Conservation (phyloP, 2,888 invertebrate species). For the Athalia rosae region DNA sequence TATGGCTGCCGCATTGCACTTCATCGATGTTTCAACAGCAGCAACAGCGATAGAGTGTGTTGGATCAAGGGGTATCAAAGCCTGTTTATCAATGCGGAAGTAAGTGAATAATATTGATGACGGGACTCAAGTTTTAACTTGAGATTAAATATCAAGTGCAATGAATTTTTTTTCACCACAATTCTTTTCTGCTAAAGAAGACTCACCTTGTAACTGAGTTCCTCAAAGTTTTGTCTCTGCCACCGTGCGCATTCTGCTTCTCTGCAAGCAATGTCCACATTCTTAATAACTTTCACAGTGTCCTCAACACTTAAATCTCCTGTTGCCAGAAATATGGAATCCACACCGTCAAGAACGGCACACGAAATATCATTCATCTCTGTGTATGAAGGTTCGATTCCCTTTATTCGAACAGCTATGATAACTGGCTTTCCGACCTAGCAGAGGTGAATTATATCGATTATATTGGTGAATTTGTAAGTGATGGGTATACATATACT, state of each 20-base stretch:
- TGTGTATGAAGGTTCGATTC: constrained; percentile 77
- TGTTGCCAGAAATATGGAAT: constrained; percentile 81
- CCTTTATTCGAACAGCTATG: constrained; percentile 77
- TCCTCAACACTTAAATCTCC: constrained; percentile 82
- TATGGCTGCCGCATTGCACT: constrained; percentile 82
- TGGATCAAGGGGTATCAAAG: constrained; percentile 78
- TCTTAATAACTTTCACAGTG: constrained; percentile 75
- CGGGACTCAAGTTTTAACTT: neutral
- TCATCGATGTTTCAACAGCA: constrained; percentile 84
- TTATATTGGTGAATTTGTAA: neutral
- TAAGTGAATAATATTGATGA: constrained; percentile 32
- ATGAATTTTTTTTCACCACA: neutral
- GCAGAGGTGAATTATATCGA: neutral
- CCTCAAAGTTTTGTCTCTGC: constrained; percentile 71
- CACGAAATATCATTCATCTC: constrained; percentile 84
- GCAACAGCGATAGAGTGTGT: constrained; percentile 83
- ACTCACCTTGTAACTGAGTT: constrained; percentile 63
- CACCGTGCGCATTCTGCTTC: constrained; percentile 85
- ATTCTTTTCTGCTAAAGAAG: neutral
- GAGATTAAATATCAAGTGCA: neutral
- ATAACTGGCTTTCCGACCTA: constrained; percentile 78
- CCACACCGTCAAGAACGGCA: constrained; percentile 84
- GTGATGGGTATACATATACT: neutral
- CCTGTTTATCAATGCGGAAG: constrained; percentile 64
- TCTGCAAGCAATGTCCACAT: constrained; percentile 76